These are phyloP conservation scores for Kryptopterus vitreolus DNA, from an alignment of 2,797 vertebrate genomes.

Conservation along the genomic window DNA sequence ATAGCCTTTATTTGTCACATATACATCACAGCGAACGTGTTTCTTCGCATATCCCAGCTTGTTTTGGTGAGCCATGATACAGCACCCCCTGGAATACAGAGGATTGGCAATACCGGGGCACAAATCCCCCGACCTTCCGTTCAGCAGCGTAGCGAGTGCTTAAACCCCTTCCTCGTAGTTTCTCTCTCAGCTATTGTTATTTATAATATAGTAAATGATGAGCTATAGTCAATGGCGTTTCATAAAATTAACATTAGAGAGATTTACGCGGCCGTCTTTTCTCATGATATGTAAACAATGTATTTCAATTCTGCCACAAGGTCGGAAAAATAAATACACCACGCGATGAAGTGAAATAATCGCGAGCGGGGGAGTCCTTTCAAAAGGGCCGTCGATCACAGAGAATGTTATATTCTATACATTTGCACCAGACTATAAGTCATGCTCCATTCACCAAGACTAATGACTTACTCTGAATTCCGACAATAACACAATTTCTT, in stretches of 20 bases:
- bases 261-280: background rate
- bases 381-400: background rate
- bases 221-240: background rate
- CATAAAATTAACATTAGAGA: background rate
- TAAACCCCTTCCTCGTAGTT: too few species aligned
- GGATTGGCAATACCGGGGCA: too few species aligned
- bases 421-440: background rate
- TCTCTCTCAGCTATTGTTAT: background rate
- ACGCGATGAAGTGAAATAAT: background rate
- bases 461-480: constrained; percentile 12
- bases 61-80: too few species aligned
- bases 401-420: background rate
- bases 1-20: too few species aligned
- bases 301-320: background rate
- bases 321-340: background rate
- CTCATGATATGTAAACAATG: background rate
- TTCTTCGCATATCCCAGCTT: too few species aligned
- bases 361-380: too few species aligned
- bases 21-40: too few species aligned
- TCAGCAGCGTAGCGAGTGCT: too few species aligned
- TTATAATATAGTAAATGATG: background rate
- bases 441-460: background rate
- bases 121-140: too few species aligned
- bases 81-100: too few species aligned
- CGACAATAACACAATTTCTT: background rate